phyloP scores from a whole-genome alignment of 2,888 invertebrate genomes.

The Pyrocoelia pectoralis region DNA sequence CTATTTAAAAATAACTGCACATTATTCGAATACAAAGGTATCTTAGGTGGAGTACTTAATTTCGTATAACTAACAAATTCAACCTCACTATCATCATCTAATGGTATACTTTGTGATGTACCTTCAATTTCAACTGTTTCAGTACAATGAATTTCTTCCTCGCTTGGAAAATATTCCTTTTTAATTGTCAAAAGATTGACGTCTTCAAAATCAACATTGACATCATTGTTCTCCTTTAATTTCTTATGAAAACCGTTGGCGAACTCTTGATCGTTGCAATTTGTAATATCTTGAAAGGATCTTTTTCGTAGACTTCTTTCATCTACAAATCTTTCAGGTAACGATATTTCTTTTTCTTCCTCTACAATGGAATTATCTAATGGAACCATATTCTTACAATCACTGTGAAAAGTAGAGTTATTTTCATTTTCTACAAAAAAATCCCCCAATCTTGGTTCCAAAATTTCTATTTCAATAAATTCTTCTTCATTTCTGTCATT shows the following conservation, averaged over 20 bases:
- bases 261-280: neutral
- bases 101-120: neutral
- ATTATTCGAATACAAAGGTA: neutral
- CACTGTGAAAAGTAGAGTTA: neutral
- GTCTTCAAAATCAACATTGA: neutral
- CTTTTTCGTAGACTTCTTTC: neutral
- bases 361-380: neutral
- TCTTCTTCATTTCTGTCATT: neutral
- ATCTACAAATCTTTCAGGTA: neutral
- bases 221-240: neutral
- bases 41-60: neutral
- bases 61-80: slow-evolving; percentile 10
- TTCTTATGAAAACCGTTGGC: neutral
- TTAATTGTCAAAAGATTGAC: neutral
- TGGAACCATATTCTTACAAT: neutral
- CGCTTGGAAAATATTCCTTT: neutral
- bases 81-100: slow-evolving; percentile 3
- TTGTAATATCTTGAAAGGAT: neutral
- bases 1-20: neutral
- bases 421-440: neutral
- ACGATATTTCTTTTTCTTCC: neutral
- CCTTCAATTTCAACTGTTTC: neutral
- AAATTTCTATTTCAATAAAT: neutral
- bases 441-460: neutral
- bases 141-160: no score